A percentile compares a stretch with the other conserved stretches of the same genome.
These are phyloP conservation scores for Calidris pugnax DNA, from an alignment of 2,113 vertebrate species.

Conservation along the genomic window DNA sequence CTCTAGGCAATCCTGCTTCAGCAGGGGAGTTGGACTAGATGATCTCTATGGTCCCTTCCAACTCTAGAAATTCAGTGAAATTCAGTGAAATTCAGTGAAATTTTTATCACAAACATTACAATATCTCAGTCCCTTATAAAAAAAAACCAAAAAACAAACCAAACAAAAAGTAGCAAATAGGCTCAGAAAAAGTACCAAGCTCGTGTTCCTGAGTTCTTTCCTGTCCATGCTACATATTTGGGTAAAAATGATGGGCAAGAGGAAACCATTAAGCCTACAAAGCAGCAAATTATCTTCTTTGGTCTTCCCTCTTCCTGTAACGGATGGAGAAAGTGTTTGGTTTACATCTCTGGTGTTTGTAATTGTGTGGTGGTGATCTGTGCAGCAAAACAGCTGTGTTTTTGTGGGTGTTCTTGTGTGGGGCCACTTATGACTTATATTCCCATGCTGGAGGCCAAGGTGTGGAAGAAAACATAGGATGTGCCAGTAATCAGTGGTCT, in stretches of 20 bases:
- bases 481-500: background rate
- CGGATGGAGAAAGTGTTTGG: too few species aligned
- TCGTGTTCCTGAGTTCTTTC: background rate
- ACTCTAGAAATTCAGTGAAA: too few species aligned
- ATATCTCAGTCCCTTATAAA: background rate
- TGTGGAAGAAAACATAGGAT: background rate
- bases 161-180: background rate
- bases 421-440: background rate
- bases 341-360: background rate
- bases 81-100: too few species aligned
- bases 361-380: background rate
- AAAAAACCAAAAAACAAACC: background rate
- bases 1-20: too few species aligned
- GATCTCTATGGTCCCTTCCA: too few species aligned
- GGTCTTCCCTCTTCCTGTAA: background rate
- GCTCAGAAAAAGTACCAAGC: background rate
- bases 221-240: background rate
- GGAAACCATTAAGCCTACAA: background rate
- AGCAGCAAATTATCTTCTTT: background rate
- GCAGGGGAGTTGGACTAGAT: too few species aligned
- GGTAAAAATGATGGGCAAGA: fast-evolving
- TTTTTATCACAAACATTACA: background rate
- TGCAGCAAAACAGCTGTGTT: background rate
- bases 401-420: background rate
- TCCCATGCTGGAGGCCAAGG: background rate